Base-by-base conservation (phyloP, 1,140 invertebrate species). In the Pseudachorutes palmiensis region DNA sequence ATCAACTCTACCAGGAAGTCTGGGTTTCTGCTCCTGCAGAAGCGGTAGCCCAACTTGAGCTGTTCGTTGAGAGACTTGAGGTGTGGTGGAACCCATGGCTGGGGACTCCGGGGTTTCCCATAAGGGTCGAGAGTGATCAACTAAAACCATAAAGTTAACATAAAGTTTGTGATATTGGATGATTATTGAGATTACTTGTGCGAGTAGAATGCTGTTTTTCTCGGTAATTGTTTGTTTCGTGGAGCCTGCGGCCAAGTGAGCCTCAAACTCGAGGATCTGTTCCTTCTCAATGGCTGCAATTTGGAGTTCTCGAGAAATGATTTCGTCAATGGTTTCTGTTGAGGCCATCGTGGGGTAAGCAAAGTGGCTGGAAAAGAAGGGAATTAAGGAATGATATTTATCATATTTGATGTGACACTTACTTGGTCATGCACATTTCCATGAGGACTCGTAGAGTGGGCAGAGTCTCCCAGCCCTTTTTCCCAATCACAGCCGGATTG, bases 391-490 rank as follows among this genome's bases (percentile, higher is more conserved):
- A n/a, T 49, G 28, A 1, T 32, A 19, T 26, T 64, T 49, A 12
- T 22, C 14, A 19, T 16, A 49, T 5, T 12, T 22, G 31, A 29
- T 5, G 24, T 31, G 30, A 61, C 14, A 78, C 81, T 80, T 80
- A 89, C 85, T 92, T 94, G 5, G 94, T 98, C 74, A 98, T 97
- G 74, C 92, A 94, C 88, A 95, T 95, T 82, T 98, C 94, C 83
- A 97, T 97, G 49, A 98, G 81, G 67, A 87, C 87, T 73, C 90
- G 84, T 60, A 98, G 81, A 58, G 90, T 97, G n/a, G 94, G 92
- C 81, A 96, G 97, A 69, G 87, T 87, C 74, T 89, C 86, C 88
- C 93, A 97, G 29, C 87, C 91, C 58, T 87, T 80, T 68, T 84
- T 84, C 1, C 94, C 95, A 80, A 97, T 92, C 19, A 85, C 85